Evolutionary conservation across 1,140 invertebrate species (phyloP).

Genomic region (Megalonaias nervosa): DNA sequence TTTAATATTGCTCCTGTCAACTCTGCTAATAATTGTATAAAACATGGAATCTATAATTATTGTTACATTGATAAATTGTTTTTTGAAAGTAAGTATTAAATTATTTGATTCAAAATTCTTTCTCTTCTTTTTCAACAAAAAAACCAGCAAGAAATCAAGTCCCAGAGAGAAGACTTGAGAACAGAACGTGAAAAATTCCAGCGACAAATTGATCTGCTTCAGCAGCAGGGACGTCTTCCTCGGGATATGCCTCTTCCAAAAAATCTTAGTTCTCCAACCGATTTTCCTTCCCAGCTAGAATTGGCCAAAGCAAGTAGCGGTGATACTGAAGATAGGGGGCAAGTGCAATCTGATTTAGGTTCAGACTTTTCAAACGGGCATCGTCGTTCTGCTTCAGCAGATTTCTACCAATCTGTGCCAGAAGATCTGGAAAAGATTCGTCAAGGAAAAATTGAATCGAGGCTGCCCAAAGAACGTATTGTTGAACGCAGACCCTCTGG

Average conservation of each 20-base stretch:
- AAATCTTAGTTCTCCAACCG: background rate
- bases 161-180: slow-evolving; percentile 54
- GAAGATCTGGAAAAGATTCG: slow-evolving; percentile 36
- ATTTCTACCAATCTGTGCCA: slow-evolving; percentile 49
- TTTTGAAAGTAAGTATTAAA: background rate
- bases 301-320: slow-evolving; percentile 15
- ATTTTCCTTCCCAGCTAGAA: slow-evolving; percentile 6
- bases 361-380: slow-evolving; percentile 37
- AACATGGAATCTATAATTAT: no score
- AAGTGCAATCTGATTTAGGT: slow-evolving; percentile 11
- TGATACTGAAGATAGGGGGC: background rate
- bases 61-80: background rate
- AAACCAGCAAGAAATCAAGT: slow-evolving; percentile 38
- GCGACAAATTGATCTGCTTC: slow-evolving; percentile 59
- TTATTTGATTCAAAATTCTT: background rate
- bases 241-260: slow-evolving; percentile 1
- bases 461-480: slow-evolving; percentile 1
- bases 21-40: no score
- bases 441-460: slow-evolving; percentile 23
- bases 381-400: slow-evolving; percentile 57
- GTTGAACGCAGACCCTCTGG: slow-evolving; percentile 33
- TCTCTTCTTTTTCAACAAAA: background rate
- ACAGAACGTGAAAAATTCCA: slow-evolving; percentile 53
- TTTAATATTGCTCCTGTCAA: no score
- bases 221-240: slow-evolving; percentile 37